Conservation (phyloP, 2,888 invertebrate species). For the Achlya flavicornis region DNA sequence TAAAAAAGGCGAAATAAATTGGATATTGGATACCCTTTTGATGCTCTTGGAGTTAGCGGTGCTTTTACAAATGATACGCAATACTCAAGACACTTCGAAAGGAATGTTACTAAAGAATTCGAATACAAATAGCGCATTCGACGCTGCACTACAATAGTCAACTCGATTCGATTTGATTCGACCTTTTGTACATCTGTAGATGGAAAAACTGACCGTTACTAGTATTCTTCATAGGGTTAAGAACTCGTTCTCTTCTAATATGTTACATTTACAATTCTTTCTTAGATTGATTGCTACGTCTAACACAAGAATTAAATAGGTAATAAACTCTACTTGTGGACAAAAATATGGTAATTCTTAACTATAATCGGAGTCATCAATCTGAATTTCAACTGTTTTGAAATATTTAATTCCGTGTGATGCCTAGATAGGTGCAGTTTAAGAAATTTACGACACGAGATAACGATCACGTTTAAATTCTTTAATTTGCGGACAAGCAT, state of each 20-base stretch:
- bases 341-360: conserved; percentile 12
- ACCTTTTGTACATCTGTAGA: conserved; percentile 49
- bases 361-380: not conserved
- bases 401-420: not conserved
- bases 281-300: not conserved
- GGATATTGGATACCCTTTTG: not conserved
- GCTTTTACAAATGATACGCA: conserved; percentile 11
- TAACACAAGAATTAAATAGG: not conserved
- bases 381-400: not conserved
- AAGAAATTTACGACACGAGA: conserved; percentile 35
- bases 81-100: conserved; percentile 24
- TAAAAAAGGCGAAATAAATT: conserved; percentile 8
- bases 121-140: conserved; percentile 65
- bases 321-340: conserved; percentile 8
- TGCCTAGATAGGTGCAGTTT: not conserved
- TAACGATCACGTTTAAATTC: conserved; percentile 39
- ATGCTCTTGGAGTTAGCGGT: conserved; percentile 3
- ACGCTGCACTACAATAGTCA: conserved; percentile 55
- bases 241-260: conserved; percentile 15
- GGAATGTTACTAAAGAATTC: conserved; percentile 59
- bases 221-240: conserved; percentile 24
- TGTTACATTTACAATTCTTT: not conserved
- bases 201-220: conserved; percentile 32
- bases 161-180: conserved; percentile 64
- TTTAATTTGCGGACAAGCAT: conserved; percentile 52